Evolutionary conservation across 2,113 vertebrate species (phyloP).

Genomic region (Leucopsar rothschildi): DNA sequence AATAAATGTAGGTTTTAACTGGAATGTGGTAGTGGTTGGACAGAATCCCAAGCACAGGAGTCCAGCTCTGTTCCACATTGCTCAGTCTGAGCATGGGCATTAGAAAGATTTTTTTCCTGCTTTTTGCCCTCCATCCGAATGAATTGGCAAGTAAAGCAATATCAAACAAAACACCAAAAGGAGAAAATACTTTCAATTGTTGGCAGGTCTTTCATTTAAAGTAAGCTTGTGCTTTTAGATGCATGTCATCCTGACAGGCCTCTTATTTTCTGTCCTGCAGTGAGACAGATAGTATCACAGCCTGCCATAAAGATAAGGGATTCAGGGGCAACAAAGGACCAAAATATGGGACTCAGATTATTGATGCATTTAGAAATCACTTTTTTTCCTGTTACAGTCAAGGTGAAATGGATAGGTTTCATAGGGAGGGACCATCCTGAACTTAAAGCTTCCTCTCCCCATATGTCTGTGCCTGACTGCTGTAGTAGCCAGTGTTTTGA

Average conservation of each 20-base stretch:
- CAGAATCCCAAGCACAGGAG: background rate
- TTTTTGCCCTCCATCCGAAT: background rate
- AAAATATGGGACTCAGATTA: constrained; percentile 4
- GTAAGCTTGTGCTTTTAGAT: constrained; percentile 37
- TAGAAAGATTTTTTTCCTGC: background rate
- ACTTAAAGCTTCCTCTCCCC: background rate
- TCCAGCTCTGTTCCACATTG: background rate
- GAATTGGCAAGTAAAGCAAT: background rate
- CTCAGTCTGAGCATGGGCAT: background rate
- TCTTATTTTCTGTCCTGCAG: constrained; percentile 37
- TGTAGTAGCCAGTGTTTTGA: background rate
- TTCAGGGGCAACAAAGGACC: background rate
- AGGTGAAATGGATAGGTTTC: background rate
- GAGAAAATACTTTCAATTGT: constrained; percentile 3
- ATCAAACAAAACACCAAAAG: background rate
- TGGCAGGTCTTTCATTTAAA: background rate
- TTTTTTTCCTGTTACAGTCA: background rate
- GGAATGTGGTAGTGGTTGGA: background rate
- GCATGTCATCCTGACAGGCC: constrained; percentile 38
- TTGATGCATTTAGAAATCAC: constrained; percentile 25
- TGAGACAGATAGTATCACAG: constrained; percentile 61
- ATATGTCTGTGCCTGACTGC: background rate
- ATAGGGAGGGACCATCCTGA: background rate
- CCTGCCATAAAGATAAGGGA: constrained; percentile 30
- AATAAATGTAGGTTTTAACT: background rate